phyloP scores from a whole-genome alignment of 2,888 invertebrate genomes.

The Hyposoter dolosus region DNA sequence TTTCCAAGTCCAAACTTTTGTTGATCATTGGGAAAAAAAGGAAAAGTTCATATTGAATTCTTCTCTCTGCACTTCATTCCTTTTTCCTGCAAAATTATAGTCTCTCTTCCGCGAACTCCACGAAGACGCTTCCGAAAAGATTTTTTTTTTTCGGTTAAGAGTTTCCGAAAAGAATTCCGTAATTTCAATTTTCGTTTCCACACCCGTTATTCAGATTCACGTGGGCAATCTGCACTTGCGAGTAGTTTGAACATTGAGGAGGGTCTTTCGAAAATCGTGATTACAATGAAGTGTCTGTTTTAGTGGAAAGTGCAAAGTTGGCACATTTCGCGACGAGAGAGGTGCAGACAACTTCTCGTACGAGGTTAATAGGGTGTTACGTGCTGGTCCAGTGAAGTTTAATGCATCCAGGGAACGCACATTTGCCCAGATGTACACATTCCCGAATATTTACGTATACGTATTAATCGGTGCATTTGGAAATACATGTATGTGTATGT shows the following conservation, averaged over 20 bases:
- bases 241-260: neutral
- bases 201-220: neutral
- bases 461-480: neutral
- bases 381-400: constrained; percentile 14
- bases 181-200: neutral
- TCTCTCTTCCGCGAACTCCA: too few relatives aligned
- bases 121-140: too few relatives aligned
- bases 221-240: neutral
- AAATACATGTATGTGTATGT: neutral
- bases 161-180: too few relatives aligned
- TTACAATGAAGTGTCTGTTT: constrained; percentile 2
- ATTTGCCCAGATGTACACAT: neutral
- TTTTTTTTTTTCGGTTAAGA: too few relatives aligned
- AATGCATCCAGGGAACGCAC: constrained; percentile 3
- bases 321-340: neutral
- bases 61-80: too few relatives aligned
- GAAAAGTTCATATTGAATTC: too few relatives aligned
- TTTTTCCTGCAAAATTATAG: too few relatives aligned
- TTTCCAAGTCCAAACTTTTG: neutral
- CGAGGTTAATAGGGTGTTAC: constrained; percentile 23
- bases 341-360: constrained; percentile 2
- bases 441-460: neutral
- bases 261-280: neutral
- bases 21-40: neutral
- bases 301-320: neutral